These are phyloP conservation scores for Candidula unifasciata DNA, from an alignment of 2,888 invertebrate species.

Conservation along the genomic window DNA sequence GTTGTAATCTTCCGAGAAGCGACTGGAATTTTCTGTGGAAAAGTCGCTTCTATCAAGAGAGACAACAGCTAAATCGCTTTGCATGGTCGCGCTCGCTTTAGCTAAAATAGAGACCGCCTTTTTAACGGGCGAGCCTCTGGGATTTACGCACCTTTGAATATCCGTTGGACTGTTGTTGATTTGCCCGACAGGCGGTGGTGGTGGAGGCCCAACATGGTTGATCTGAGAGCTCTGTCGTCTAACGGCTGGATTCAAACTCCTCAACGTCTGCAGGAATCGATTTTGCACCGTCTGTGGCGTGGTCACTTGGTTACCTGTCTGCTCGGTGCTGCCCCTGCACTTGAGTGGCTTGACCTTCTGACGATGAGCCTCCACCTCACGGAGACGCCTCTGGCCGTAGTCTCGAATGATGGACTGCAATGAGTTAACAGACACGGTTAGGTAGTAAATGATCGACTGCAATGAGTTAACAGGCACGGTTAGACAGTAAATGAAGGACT, in stretches of 20 bases:
- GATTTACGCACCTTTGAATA: conserved; percentile 12
- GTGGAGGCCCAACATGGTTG: conserved; percentile 30
- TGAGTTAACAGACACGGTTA: background rate
- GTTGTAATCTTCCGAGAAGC: background rate
- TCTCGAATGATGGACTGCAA: conserved; percentile 70
- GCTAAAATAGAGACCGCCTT: background rate
- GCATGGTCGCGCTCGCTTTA: background rate
- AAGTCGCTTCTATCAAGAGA: conserved; percentile 24
- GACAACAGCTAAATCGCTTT: conserved; percentile 4
- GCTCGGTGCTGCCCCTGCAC: conserved; percentile 26
- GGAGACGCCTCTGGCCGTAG: conserved; percentile 68
- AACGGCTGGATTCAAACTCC: conserved; percentile 41
- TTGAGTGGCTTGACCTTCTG: conserved; percentile 62
- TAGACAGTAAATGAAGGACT: too few species aligned
- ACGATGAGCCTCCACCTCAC: conserved; percentile 69
- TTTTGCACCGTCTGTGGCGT: conserved; percentile 39
- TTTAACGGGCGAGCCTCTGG: conserved; percentile 32
- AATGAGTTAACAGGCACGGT: too few species aligned
- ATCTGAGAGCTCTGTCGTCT: conserved; percentile 27
- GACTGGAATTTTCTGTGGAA: background rate
- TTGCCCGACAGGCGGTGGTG: conserved; percentile 13
- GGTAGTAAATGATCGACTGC: background rate
- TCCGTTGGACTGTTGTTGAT: background rate
- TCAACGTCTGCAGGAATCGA: conserved; percentile 39
- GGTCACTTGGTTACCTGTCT: background rate